phyloP scores from a whole-genome alignment of 2,888 invertebrate genomes.

The Clusia tigrina region DNA sequence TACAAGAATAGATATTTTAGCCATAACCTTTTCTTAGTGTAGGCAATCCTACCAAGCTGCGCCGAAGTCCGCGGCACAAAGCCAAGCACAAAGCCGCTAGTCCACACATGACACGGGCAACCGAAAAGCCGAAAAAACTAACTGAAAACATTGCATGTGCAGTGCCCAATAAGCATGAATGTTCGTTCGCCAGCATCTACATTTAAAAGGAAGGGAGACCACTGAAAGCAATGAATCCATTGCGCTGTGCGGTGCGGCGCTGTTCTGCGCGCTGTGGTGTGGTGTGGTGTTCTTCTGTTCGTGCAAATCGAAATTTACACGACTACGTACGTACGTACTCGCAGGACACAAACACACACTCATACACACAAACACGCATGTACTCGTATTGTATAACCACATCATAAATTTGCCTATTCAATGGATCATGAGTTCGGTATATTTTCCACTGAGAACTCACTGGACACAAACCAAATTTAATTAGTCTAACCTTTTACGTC shows the following conservation, averaged over 20 bases:
- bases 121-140: background rate
- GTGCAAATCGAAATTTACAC: constrained; percentile 38
- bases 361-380: too few relatives aligned
- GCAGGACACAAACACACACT: too few relatives aligned
- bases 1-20: too few relatives aligned
- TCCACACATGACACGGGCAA: background rate
- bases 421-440: too few relatives aligned
- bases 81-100: too few relatives aligned
- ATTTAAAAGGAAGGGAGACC: too few relatives aligned
- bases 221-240: background rate
- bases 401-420: constrained; percentile 33
- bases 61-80: too few relatives aligned
- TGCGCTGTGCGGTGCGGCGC: background rate
- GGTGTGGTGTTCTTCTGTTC: constrained; percentile 2
- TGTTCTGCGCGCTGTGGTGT: background rate
- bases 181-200: background rate
- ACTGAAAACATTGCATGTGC: background rate
- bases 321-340: constrained; percentile 32
- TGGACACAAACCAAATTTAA: too few relatives aligned
- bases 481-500: too few relatives aligned
- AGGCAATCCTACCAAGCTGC: too few relatives aligned
- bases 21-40: too few relatives aligned
- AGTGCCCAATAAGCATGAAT: background rate
- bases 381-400: constrained; percentile 40
- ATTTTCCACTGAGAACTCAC: too few relatives aligned